Evolutionary conservation across 2,888 invertebrate genomes (phyloP).

Genomic region (Octodonta nipae): DNA sequence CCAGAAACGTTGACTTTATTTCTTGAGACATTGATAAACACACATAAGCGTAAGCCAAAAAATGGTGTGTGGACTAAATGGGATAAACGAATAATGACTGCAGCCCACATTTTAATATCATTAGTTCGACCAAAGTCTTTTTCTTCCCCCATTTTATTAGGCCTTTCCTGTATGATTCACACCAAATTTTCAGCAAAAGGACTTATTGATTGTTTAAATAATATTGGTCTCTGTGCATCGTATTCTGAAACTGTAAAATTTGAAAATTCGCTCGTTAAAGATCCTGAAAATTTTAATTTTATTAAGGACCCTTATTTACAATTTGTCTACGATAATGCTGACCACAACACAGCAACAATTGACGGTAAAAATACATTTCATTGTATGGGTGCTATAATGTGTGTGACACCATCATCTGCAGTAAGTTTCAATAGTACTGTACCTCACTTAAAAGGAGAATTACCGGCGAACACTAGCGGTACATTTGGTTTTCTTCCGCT

Average conservation of each 20-base stretch:
- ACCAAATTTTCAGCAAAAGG: neutral
- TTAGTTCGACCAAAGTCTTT: constrained; percentile 23
- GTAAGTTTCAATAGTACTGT: constrained; percentile 1
- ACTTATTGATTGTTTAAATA: neutral
- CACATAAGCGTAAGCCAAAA: neutral
- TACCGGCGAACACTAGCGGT: neutral
- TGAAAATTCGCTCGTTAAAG: constrained; percentile 14
- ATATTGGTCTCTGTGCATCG: constrained; percentile 12
- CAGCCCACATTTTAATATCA: constrained; percentile 6
- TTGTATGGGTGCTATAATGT: constrained; percentile 5
- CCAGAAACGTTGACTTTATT: neutral
- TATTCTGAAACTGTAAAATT: constrained; percentile 19
- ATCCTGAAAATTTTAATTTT: constrained; percentile 6
- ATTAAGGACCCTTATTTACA: constrained; percentile 6
- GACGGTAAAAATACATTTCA: constrained; percentile 7
- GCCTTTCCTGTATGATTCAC: constrained; percentile 10
- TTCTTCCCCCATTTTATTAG: constrained; percentile 21
- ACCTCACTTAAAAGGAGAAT: neutral
- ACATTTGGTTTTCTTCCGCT: constrained; percentile 1
- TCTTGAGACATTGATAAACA: constrained; percentile 1
- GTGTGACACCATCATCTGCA: constrained; percentile 2
- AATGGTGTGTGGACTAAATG: neutral
- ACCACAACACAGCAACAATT: constrained; percentile 5
- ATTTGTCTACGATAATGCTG: constrained; percentile 19
- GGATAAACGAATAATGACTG: neutral